Conservation (phyloP, 2,113 vertebrate genomes). For the Bubo blakistoni region DNA sequence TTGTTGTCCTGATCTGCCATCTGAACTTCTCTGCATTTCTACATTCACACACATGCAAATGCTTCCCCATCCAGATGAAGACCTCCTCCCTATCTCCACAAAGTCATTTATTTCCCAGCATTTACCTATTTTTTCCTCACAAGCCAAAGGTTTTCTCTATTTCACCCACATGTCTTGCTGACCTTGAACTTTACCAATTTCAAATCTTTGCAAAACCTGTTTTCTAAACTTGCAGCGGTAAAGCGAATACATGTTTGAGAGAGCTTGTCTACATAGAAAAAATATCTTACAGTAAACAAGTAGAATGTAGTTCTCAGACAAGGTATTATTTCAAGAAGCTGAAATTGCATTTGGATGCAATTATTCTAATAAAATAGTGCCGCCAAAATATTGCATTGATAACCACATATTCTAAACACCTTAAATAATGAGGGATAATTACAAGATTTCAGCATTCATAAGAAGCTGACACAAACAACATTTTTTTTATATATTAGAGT, state of each 20-base stretch:
- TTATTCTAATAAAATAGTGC: background rate
- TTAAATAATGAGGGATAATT: background rate
- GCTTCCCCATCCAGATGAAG: background rate
- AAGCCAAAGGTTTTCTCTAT: background rate
- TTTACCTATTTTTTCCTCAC: background rate
- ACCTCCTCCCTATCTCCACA: background rate
- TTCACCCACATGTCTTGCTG: background rate
- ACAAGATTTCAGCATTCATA: background rate
- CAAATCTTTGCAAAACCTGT: background rate
- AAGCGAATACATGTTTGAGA: background rate
- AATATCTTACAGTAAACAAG: background rate
- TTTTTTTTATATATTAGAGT: background rate
- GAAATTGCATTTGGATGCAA: background rate
- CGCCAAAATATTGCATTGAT: background rate
- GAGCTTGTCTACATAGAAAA: background rate
- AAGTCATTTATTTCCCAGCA: background rate
- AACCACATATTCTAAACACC: background rate
- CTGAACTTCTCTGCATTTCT: background rate
- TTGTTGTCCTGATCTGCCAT: background rate
- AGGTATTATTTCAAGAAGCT: background rate
- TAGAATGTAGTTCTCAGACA: background rate
- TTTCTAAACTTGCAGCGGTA: background rate
- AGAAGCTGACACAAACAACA: background rate
- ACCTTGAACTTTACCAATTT: background rate
- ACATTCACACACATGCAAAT: background rate